Conservation (phyloP, 2,113 vertebrate genomes). For the Cichladusa arquata region DNA sequence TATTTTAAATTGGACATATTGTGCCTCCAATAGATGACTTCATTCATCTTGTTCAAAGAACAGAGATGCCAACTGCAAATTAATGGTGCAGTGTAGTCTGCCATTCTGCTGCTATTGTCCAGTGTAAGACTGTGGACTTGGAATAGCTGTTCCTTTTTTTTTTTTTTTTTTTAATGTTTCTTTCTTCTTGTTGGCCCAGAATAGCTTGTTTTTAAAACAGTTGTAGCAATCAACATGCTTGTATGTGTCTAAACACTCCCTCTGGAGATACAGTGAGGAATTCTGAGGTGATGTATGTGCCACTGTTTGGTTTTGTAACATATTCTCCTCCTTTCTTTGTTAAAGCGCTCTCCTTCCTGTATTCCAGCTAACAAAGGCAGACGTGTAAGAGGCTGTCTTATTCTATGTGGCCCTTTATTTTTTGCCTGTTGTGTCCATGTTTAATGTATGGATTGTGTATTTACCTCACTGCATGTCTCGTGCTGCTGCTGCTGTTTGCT, state of each 20-base stretch:
- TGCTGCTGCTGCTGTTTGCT: constrained; percentile 41
- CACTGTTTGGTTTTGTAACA: constrained; percentile 71
- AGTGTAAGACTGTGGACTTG: neutral
- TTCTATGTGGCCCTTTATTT: constrained; percentile 66
- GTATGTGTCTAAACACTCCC: constrained; percentile 9
- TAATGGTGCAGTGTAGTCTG: neutral
- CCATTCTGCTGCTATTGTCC: neutral
- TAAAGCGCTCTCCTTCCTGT: constrained; percentile 93
- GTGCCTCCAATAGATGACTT: neutral
- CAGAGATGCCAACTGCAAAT: neutral
- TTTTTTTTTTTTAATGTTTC: neutral
- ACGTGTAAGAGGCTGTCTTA: constrained; percentile 92
- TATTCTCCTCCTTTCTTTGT: constrained; percentile 82
- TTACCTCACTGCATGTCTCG: constrained; percentile 67
- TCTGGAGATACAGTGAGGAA: neutral
- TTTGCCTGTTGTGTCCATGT: constrained; percentile 74
- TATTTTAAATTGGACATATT: neutral
- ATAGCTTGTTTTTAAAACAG: neutral
- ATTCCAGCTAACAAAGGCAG: constrained; percentile 95
- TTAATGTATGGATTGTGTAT: constrained; percentile 55
- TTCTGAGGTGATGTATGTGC: neutral
- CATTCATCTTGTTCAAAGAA: neutral
- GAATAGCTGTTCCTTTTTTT: neutral
- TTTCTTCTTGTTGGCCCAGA: neutral
- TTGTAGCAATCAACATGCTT: neutral